phyloP scores from a whole-genome alignment of 2,888 invertebrate species.

The Gasteruption jaculator region DNA sequence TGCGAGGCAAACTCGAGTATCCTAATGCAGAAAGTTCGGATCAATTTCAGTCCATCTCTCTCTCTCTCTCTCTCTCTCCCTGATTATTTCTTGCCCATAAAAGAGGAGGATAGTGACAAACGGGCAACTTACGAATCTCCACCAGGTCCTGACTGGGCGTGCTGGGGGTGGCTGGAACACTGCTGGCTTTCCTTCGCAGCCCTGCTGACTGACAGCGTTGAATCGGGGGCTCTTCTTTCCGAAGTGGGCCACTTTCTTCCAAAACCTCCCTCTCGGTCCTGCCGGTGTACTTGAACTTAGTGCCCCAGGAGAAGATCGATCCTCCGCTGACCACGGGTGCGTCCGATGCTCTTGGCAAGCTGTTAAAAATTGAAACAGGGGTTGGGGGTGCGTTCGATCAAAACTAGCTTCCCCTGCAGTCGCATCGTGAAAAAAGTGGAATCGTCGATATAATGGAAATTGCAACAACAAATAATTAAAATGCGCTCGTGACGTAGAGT shows the following conservation, averaged over 20 bases:
- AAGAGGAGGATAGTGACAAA: too few relatives aligned
- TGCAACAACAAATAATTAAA: too few relatives aligned
- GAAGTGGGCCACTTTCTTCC: conserved; percentile 65
- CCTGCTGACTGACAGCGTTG: conserved; percentile 61
- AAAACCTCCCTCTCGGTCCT: conserved; percentile 89
- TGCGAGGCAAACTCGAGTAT: conserved; percentile 80
- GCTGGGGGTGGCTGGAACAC: conserved; percentile 83
- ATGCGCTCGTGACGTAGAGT: too few relatives aligned
- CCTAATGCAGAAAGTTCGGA: conserved; percentile 53
- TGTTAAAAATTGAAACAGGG: conserved; percentile 47
- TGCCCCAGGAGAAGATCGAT: conserved; percentile 89
- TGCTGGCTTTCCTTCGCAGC: conserved; percentile 72
- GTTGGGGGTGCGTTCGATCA: too few relatives aligned
- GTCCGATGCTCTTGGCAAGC: conserved; percentile 81
- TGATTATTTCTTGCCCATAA: too few relatives aligned
- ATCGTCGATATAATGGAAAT: too few relatives aligned
- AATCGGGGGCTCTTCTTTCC: conserved; percentile 57
- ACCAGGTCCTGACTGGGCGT: conserved; percentile 69
- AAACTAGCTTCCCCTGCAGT: too few relatives aligned
- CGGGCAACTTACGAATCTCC: conserved; percentile 57
- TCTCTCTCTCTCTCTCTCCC: too few relatives aligned
- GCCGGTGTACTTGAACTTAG: conserved; percentile 90
- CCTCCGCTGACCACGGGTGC: conserved; percentile 87
- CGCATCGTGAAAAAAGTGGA: too few relatives aligned
- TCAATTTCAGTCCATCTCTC: too few relatives aligned